These are phyloP conservation scores for Toxotes chatareus DNA, from an alignment of 2,113 vertebrate species.

Conservation along the genomic window DNA sequence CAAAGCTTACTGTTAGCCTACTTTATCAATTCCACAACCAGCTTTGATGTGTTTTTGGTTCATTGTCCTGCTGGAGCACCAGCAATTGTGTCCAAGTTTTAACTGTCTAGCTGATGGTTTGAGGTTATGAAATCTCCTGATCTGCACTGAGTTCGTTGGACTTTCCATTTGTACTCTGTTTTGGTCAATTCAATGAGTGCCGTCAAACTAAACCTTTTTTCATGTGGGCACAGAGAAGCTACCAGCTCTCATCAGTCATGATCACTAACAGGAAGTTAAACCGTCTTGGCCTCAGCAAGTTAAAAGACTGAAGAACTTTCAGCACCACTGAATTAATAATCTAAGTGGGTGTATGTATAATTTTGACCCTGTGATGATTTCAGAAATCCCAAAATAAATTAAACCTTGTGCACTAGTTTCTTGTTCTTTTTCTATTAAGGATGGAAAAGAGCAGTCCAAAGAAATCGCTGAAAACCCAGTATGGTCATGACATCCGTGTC, in stretches of 20 bases:
- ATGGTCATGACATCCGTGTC: too few relatives aligned
- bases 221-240: neutral
- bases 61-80: too few relatives aligned
- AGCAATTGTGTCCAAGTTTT: too few relatives aligned
- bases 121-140: neutral
- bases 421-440: too few relatives aligned
- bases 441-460: too few relatives aligned
- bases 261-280: constrained; percentile 18
- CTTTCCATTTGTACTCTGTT: too few relatives aligned
- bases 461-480: too few relatives aligned
- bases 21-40: too few relatives aligned
- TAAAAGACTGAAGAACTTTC: neutral
- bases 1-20: too few relatives aligned
- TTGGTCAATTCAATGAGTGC: neutral
- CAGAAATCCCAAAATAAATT: neutral
- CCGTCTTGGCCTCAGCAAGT: neutral
- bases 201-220: constrained; percentile 4
- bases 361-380: neutral
- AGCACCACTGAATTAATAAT: constrained; percentile 9
- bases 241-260: constrained; percentile 3
- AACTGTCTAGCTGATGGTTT: too few relatives aligned
- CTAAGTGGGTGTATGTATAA: neutral
- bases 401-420: neutral
- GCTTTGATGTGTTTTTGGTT: too few relatives aligned
- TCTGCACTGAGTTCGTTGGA: neutral